A percentile compares a stretch with the other conserved stretches of the same genome.
phyloP scores from a whole-genome alignment of 1,140 invertebrate genomes.

The Neodiprion fabricii region DNA sequence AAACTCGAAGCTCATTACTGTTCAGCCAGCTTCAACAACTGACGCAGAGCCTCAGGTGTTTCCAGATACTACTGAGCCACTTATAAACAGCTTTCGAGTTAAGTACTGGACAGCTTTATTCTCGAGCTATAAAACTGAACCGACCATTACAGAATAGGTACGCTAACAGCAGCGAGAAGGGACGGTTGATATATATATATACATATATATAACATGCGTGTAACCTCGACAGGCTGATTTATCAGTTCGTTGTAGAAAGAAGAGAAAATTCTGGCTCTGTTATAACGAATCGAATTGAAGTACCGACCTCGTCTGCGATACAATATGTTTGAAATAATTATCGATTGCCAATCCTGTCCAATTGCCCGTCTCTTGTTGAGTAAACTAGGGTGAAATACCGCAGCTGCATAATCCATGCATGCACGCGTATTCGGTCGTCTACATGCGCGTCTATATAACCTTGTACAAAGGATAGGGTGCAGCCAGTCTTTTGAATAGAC shows the following conservation, averaged over 20 bases:
- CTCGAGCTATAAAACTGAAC: neutral
- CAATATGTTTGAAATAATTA: neutral
- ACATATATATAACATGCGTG: too few species aligned
- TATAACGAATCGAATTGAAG: neutral
- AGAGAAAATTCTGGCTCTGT: neutral
- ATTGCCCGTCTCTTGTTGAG: neutral
- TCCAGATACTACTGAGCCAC: neutral
- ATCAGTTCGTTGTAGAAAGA: neutral
- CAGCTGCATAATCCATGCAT: neutral
- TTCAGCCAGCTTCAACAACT: too few species aligned
- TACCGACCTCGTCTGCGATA: too few species aligned
- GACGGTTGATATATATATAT: too few species aligned
- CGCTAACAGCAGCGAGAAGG: too few species aligned
- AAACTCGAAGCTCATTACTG: neutral
- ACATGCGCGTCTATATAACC: neutral
- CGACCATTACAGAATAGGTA: too few species aligned
- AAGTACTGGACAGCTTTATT: slow-evolving; percentile 1
- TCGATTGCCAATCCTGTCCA: neutral
- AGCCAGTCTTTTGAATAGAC: neutral
- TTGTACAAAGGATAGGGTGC: neutral
- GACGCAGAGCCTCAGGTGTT: neutral
- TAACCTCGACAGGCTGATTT: too few species aligned
- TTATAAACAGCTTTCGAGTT: neutral
- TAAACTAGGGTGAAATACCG: neutral
- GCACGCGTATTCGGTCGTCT: neutral